Percentiles rank a stretch among this genome's conserved stretches.
Evolutionary conservation across 2,113 vertebrate genomes (phyloP).

Genomic region (Oxyura jamaicensis): DNA sequence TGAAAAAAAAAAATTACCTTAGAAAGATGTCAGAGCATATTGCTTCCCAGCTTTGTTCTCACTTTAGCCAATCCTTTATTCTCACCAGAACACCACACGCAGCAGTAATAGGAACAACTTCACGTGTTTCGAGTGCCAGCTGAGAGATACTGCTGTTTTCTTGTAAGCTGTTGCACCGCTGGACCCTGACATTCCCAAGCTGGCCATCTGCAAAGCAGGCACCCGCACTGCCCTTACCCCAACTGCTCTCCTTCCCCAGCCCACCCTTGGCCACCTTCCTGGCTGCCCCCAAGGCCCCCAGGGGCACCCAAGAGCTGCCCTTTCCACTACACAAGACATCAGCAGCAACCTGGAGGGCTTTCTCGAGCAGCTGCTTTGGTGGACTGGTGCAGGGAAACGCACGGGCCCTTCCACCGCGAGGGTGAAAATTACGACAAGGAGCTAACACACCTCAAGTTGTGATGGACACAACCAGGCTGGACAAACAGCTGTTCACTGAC

Average conservation of each 20-base stretch:
- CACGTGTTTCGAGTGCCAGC: neutral
- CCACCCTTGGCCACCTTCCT: neutral
- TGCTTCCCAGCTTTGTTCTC: conserved; percentile 16
- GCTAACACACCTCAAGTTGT: neutral
- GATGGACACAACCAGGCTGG: neutral
- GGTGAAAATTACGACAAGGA: neutral
- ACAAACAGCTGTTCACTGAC: neutral
- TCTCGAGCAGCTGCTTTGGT: neutral
- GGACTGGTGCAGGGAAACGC: neutral
- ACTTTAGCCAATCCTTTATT: neutral
- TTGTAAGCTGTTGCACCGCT: accelerated
- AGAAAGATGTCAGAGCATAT: neutral
- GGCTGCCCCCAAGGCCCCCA: neutral
- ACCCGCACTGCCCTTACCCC: neutral
- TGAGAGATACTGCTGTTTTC: neutral
- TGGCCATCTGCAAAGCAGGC: neutral
- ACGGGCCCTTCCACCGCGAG: neutral
- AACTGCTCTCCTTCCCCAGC: neutral
- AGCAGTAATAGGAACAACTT: neutral
- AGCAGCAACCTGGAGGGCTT: neutral
- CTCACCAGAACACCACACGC: neutral
- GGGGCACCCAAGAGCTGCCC: neutral
- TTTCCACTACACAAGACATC: neutral
- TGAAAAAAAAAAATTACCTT: conserved; percentile 12
- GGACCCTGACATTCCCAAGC: neutral